Percentiles rank a stretch among this genome's conserved stretches.
phyloP scores from a whole-genome alignment of 53 echinoderm and acorn worm genomes.

The Mesocentrotus franciscanus region DNA sequence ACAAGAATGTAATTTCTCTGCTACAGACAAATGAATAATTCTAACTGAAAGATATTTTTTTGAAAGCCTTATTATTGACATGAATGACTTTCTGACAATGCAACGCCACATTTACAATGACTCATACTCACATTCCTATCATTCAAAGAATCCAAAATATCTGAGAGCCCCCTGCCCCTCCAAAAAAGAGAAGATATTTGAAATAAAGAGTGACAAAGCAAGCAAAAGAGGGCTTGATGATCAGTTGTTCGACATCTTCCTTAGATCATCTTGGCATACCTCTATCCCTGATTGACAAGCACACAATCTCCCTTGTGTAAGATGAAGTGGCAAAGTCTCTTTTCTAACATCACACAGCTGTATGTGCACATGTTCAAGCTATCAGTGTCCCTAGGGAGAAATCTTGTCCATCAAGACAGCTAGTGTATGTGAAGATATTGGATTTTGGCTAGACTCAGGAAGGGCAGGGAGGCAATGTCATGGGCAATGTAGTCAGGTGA shows the following conservation, averaged over 20 bases:
- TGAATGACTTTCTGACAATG: not conserved
- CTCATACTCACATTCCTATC: not conserved
- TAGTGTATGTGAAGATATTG: not conserved
- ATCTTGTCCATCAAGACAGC: not conserved
- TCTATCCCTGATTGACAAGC: not conserved
- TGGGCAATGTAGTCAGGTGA: not conserved
- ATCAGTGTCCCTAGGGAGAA: slow-evolving; percentile 4
- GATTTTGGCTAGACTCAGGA: not conserved
- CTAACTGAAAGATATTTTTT: not conserved
- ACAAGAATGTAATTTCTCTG: too few species aligned
- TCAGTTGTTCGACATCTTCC: slow-evolving; percentile 13
- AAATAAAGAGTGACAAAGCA: not conserved
- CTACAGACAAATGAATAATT: not conserved
- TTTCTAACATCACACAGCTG: slow-evolving; percentile 1
- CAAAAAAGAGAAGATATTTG: not conserved
- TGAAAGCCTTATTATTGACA: not conserved
- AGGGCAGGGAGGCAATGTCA: not conserved
- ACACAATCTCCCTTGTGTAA: not conserved
- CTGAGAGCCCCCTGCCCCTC: not conserved
- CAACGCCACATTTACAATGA: not conserved
- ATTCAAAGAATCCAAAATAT: not conserved
- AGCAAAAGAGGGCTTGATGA: not conserved
- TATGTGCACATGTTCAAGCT: not conserved
- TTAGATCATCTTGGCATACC: not conserved
- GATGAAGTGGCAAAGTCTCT: not conserved